phyloP scores from a whole-genome alignment of 2,797 vertebrate genomes.

The Clarias fuscus region DNA sequence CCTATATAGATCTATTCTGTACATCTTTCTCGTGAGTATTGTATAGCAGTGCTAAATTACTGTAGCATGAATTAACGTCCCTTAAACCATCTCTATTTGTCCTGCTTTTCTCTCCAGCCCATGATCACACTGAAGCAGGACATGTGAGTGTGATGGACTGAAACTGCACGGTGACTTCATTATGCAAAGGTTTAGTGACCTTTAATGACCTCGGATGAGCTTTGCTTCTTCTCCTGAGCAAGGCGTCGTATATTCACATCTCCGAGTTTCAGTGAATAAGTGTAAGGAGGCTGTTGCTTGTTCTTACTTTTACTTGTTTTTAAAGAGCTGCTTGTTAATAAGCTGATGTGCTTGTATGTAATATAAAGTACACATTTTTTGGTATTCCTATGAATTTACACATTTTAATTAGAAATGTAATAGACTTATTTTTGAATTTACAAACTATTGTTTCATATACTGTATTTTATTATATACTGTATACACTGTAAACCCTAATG shows the following conservation, averaged over 20 bases:
- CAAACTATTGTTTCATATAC: no score
- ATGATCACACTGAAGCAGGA: conserved; percentile 67
- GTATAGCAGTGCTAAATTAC: not conserved
- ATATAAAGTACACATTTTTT: not conserved
- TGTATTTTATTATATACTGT: no score
- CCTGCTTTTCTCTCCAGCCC: conserved; percentile 61
- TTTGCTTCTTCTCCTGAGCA: not conserved
- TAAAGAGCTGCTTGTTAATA: not conserved
- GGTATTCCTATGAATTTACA: not conserved
- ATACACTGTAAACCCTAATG: no score
- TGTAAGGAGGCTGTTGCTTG: not conserved
- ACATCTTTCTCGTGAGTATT: not conserved
- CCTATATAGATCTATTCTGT: not conserved
- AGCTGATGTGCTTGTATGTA: not conserved
- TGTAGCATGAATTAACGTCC: not conserved
- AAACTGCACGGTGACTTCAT: not conserved
- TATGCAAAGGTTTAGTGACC: not conserved
- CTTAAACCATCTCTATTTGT: not conserved
- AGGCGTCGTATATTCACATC: not conserved
- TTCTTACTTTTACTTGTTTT: not conserved
- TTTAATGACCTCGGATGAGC: not conserved
- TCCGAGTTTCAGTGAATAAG: not conserved
- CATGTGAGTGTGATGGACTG: conserved; percentile 45
- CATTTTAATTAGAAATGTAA: no score
- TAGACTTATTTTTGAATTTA: no score